Percentiles rank a stretch among this genome's conserved stretches.
These are phyloP conservation scores for Drosophila meridiana DNA, from an alignment of 2,888 invertebrate species.

Conservation along the genomic window DNA sequence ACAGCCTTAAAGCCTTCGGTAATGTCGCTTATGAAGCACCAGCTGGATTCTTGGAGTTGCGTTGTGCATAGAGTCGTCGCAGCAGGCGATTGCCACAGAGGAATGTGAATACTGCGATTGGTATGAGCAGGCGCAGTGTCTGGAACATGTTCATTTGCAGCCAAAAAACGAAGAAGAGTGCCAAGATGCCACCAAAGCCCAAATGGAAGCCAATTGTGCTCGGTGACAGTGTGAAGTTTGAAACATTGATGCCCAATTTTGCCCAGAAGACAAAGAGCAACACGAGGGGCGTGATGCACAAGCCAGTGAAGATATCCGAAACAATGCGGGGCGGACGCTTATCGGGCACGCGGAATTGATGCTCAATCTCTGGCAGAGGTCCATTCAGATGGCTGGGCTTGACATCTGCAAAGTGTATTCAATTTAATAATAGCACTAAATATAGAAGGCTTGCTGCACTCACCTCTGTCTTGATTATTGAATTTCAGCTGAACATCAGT, in stretches of 20 bases:
- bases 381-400: conserved; percentile 83
- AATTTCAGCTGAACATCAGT: conserved; percentile 92
- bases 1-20: conserved; percentile 48
- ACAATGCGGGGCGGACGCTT: conserved; percentile 94
- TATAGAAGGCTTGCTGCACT: background rate
- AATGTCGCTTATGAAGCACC: conserved; percentile 37
- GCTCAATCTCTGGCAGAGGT: conserved; percentile 88
- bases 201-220: conserved; percentile 95
- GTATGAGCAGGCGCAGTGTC: conserved; percentile 94
- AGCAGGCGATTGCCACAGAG: conserved; percentile 96
- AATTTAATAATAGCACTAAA: background rate
- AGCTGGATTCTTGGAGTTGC: conserved; percentile 65
- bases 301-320: conserved; percentile 95
- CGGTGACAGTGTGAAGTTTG: conserved; percentile 91
- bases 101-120: conserved; percentile 95
- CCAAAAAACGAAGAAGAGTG: conserved; percentile 96
- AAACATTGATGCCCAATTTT: conserved; percentile 93
- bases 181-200: conserved; percentile 95
- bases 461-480: conserved; percentile 85
- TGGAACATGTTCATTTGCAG: conserved; percentile 97
- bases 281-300: conserved; percentile 93
- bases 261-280: conserved; percentile 94
- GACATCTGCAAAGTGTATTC: conserved; percentile 55
- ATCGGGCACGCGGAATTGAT: conserved; percentile 96
- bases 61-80: conserved; percentile 88